phyloP scores from a whole-genome alignment of 1,140 invertebrate genomes.

The Maniola jurtina region DNA sequence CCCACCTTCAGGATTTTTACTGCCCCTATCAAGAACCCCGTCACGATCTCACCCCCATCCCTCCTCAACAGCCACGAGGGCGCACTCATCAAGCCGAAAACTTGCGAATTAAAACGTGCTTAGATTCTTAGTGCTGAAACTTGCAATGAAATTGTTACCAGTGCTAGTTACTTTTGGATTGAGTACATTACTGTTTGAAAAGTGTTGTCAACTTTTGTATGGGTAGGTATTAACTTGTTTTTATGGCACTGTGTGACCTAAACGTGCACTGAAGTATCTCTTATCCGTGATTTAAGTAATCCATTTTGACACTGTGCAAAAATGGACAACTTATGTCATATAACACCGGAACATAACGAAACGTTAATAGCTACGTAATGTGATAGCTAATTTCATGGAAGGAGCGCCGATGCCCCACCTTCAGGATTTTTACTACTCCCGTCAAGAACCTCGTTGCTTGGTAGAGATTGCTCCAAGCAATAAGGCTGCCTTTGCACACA shows the following conservation, averaged over 20 bases:
- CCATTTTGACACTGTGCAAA: no score
- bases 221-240: background rate
- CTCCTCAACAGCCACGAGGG: conserved; percentile 33
- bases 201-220: background rate
- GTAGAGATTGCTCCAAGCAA: no score
- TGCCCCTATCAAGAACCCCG: conserved; percentile 56
- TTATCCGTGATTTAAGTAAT: no score
- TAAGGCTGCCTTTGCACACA: no score
- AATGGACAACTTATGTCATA: no score
- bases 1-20: conserved; percentile 53
- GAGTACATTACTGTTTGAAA: conserved; percentile 17
- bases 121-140: conserved; percentile 53
- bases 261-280: no score
- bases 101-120: conserved; percentile 75
- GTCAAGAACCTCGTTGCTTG: conserved; percentile 60
- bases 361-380: conserved; percentile 69
- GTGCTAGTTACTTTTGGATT: conserved; percentile 33
- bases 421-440: conserved; percentile 57
- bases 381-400: conserved; percentile 74
- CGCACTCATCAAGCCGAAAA: conserved; percentile 70
- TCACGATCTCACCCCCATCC: conserved; percentile 48
- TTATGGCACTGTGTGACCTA: background rate
- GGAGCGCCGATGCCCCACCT: conserved; percentile 46
- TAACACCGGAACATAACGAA: conserved; percentile 49
- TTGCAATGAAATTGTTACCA: conserved; percentile 43